phyloP scores from a whole-genome alignment of 2,888 invertebrate genomes.

The Geophilus truncorum region DNA sequence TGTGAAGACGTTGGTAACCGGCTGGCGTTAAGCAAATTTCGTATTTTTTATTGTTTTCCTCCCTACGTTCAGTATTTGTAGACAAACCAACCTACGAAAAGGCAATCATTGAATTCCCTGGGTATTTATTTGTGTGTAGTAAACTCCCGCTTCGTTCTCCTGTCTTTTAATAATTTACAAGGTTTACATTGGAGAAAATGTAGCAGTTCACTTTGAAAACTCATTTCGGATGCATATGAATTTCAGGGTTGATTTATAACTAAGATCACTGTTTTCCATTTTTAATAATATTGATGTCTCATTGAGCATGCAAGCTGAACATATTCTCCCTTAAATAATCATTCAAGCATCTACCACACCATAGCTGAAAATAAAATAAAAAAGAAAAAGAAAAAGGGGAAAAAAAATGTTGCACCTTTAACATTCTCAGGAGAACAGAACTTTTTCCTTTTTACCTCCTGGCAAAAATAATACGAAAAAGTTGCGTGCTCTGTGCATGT shows the following conservation, averaged over 20 bases:
- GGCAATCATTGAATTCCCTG: neutral
- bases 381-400: neutral
- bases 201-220: neutral
- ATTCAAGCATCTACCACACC: neutral
- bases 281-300: neutral
- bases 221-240: neutral
- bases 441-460: neutral
- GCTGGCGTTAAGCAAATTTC: neutral
- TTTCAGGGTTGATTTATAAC: conserved; percentile 6
- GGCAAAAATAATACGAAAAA: neutral
- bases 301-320: neutral
- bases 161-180: neutral
- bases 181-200: neutral
- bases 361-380: neutral
- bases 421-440: neutral
- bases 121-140: neutral
- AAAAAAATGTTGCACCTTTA: neutral
- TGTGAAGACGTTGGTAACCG: conserved; percentile 1
- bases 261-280: neutral
- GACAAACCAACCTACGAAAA: neutral
- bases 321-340: neutral
- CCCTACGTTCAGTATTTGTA: neutral
- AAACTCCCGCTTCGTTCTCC: neutral
- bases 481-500: neutral
- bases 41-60: neutral